Evolutionary conservation across 2,113 vertebrate genomes (phyloP).

Genomic region (Triplophysa rosa): DNA sequence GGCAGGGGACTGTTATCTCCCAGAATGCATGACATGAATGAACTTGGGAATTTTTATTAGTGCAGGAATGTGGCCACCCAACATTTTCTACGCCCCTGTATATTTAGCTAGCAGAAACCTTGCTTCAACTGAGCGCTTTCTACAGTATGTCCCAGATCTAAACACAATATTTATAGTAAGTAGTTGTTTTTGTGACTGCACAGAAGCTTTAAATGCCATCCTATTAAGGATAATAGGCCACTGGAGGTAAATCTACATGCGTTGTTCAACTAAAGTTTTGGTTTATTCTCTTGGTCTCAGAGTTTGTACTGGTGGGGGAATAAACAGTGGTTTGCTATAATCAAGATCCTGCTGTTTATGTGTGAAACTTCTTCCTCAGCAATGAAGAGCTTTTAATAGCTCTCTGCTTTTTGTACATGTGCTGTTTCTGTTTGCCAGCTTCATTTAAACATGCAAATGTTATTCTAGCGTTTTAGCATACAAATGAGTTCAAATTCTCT

Average conservation of each 20-base stretch:
- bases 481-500: constrained; percentile 1
- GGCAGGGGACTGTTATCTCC: neutral
- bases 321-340: constrained; percentile 45
- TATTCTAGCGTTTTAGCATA: neutral
- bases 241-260: neutral
- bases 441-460: constrained; percentile 25
- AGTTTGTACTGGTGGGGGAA: constrained; percentile 36
- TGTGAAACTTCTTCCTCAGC: constrained; percentile 35
- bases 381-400: constrained; percentile 44
- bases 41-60: neutral
- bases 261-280: constrained; percentile 21
- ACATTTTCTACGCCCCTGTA: neutral
- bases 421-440: constrained; percentile 13
- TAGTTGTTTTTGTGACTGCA: constrained; percentile 19
- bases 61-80: neutral
- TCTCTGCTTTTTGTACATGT: constrained; percentile 4
- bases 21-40: neutral
- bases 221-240: constrained; percentile 25
- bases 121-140: neutral
- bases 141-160: constrained; percentile 6
- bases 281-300: neutral
- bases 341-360: constrained; percentile 42
- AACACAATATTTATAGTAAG: constrained; percentile 29
- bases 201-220: neutral
- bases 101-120: constrained; percentile 15